These are phyloP conservation scores for Luffia ferchaultella DNA, from an alignment of 2,888 invertebrate species.

Conservation along the genomic window DNA sequence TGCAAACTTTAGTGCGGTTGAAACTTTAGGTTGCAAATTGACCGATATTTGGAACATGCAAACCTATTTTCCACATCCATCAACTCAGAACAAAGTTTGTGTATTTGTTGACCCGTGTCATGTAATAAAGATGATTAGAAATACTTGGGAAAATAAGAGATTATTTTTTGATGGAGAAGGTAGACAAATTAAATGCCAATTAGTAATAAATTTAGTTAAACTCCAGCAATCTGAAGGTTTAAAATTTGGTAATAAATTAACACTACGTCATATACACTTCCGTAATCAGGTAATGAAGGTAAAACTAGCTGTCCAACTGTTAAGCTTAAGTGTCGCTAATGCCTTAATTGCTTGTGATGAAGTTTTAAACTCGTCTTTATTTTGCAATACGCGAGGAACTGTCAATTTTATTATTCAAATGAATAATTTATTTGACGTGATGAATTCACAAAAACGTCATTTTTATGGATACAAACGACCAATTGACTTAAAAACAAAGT, in stretches of 20 bases:
- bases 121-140: constrained; percentile 4
- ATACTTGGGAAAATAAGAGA: constrained; percentile 1
- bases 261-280: constrained; percentile 11
- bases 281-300: constrained; percentile 11
- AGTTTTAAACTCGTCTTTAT: constrained; percentile 1
- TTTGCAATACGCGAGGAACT: background rate
- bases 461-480: constrained; percentile 7
- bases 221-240: background rate
- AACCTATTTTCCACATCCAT: constrained; percentile 13
- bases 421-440: constrained; percentile 1
- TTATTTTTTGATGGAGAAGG: background rate
- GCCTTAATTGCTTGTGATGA: constrained; percentile 10
- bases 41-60: background rate
- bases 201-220: constrained; percentile 1
- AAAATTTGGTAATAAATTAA: constrained; percentile 12
- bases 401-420: background rate
- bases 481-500: constrained; percentile 2
- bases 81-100: constrained; percentile 4
- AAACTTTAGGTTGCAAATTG: background rate
- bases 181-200: constrained; percentile 2
- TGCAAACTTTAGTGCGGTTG: background rate
- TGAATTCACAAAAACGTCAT: background rate
- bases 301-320: constrained; percentile 9
- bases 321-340: constrained; percentile 12
- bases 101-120: constrained; percentile 1